Evolutionary conservation across 2,888 invertebrate genomes (phyloP).

Genomic region (Cabera pusaria): DNA sequence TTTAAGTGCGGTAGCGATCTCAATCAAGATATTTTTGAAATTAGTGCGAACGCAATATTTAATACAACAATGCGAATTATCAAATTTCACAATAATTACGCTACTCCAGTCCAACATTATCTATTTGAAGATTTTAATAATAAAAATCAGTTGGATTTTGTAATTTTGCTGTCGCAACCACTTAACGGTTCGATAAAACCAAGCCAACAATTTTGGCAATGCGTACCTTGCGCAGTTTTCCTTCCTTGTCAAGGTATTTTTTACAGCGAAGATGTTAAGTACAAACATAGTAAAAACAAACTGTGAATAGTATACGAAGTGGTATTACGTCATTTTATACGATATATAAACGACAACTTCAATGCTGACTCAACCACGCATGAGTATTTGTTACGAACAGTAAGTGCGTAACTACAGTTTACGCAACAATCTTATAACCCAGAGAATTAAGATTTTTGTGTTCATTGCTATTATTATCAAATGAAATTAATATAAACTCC

Average conservation of each 20-base stretch:
- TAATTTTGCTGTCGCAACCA: neutral
- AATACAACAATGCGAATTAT: conserved; percentile 22
- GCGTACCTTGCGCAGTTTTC: neutral
- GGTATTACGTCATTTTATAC: conserved; percentile 42
- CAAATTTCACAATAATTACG: conserved; percentile 23
- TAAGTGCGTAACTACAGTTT: conserved; percentile 8
- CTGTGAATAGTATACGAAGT: conserved; percentile 24
- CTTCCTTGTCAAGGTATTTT: conserved; percentile 4
- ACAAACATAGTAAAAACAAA: conserved; percentile 33
- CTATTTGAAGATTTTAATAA: conserved; percentile 11
- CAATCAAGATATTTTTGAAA: conserved; percentile 22
- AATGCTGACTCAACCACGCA: conserved; percentile 32
- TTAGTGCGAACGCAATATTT: conserved; percentile 18
- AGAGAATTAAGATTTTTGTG: too few relatives aligned
- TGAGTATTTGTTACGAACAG: conserved; percentile 16
- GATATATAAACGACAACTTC: conserved; percentile 34
- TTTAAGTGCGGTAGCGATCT: conserved; percentile 9
- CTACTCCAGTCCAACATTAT: too few relatives aligned
- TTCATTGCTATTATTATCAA: too few relatives aligned
- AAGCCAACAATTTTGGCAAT: neutral
- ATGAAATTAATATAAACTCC: too few relatives aligned
- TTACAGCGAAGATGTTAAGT: neutral
- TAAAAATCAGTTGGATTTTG: neutral
- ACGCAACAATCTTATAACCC: conserved; percentile 16
- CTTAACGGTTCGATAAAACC: too few relatives aligned